Conservation (phyloP, 2,888 invertebrate genomes). For the Lycocerus yunnanus region DNA sequence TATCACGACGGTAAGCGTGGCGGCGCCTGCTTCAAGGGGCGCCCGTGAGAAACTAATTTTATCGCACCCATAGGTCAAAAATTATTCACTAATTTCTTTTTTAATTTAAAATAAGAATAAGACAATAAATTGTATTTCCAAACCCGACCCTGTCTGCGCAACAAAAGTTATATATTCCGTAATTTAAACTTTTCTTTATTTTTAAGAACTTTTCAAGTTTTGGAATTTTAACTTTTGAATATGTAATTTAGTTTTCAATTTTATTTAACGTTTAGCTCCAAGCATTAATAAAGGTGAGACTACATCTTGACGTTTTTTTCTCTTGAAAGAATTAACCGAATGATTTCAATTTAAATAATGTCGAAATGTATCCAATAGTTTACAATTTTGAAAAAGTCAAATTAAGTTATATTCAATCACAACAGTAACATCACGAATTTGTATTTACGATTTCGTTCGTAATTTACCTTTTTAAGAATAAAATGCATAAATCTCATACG, state of each 20-base stretch:
- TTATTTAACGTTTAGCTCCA: background rate
- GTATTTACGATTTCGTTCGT: too few relatives aligned
- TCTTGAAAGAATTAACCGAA: too few relatives aligned
- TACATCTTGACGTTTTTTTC: background rate
- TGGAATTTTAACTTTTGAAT: background rate
- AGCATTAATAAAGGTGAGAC: background rate
- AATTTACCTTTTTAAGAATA: too few relatives aligned
- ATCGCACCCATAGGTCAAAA: background rate
- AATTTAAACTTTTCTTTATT: background rate
- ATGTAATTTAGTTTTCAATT: background rate
- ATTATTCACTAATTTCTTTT: background rate
- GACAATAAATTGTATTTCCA: background rate
- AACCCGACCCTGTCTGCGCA: background rate
- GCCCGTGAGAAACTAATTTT: background rate
- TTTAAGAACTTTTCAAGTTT: background rate
- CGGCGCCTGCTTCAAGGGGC: background rate
- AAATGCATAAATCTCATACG: too few relatives aligned
- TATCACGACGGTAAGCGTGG: background rate
- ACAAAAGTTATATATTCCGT: background rate
- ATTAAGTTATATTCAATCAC: too few relatives aligned
- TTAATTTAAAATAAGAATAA: background rate
- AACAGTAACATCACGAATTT: too few relatives aligned
- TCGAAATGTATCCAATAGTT: too few relatives aligned
- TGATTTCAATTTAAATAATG: too few relatives aligned
- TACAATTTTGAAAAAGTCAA: too few relatives aligned